Conservation (phyloP, 92 coral and sea anemone genomes). For the Phenganax marumi region DNA sequence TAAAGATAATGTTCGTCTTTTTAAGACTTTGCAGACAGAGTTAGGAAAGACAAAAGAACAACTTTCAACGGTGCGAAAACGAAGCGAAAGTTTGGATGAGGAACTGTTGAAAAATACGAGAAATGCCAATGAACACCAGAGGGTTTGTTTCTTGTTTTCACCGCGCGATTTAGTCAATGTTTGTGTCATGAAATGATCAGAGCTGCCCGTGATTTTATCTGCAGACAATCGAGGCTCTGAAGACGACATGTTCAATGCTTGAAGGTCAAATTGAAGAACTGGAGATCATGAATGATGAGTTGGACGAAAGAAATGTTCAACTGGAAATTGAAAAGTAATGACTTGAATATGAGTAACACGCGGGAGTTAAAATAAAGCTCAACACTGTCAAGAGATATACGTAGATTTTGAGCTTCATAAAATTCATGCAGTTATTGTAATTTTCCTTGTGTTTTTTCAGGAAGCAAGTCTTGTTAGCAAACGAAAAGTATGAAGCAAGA, state of each 20-base stretch:
- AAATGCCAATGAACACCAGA: constrained; percentile 6
- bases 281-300: constrained; percentile 82
- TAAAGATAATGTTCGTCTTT: background rate
- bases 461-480: constrained; percentile 28
- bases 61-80: constrained; percentile 2
- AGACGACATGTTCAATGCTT: constrained; percentile 94
- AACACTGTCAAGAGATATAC: no score
- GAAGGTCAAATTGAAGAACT: constrained; percentile 94
- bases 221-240: constrained; percentile 87
- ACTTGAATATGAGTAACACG: no score
- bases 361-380: background rate
- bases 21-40: constrained; percentile 27
- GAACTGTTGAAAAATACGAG: background rate
- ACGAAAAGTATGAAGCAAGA: constrained; percentile 31
- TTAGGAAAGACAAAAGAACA: constrained; percentile 2
- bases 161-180: background rate
- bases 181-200: background rate
- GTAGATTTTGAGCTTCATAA: no score
- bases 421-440: background rate
- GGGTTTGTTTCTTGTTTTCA: constrained; percentile 17
- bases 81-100: constrained; percentile 6
- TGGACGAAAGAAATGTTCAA: constrained; percentile 75
- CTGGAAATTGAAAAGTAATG: constrained; percentile 74
- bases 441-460: constrained; percentile 1
- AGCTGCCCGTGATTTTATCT: background rate